A percentile compares a stretch with the other conserved stretches of the same genome.
These are phyloP conservation scores for Thumatha senex DNA, from an alignment of 2,888 invertebrate genomes.

Conservation along the genomic window DNA sequence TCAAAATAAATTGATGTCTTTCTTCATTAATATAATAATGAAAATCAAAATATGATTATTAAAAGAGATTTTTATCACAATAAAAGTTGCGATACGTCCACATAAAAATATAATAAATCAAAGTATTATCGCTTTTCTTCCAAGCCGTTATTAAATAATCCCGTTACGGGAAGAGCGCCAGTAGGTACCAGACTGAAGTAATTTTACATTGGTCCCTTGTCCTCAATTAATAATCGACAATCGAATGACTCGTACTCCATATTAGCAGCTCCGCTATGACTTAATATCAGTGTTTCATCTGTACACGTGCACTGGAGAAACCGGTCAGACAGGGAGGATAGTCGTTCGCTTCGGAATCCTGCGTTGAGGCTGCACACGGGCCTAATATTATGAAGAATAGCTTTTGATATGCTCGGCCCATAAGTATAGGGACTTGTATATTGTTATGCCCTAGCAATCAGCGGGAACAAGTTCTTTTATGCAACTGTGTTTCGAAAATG, in stretches of 20 bases:
- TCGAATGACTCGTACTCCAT: slow-evolving; percentile 28
- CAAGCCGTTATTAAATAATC: slow-evolving; percentile 41
- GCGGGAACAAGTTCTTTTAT: too few relatives aligned
- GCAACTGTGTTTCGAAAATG: too few relatives aligned
- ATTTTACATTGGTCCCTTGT: slow-evolving; percentile 33
- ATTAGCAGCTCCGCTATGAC: slow-evolving; percentile 16
- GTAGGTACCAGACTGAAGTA: too few relatives aligned
- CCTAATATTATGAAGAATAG: slow-evolving; percentile 27
- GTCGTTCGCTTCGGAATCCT: slow-evolving; percentile 40
- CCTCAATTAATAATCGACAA: slow-evolving; percentile 48
- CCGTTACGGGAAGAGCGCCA: slow-evolving; percentile 31
- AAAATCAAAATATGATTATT: too few relatives aligned
- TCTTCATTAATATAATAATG: too few relatives aligned
- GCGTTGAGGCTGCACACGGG: slow-evolving; percentile 31
- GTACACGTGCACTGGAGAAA: slow-evolving; percentile 48
- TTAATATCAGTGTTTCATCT: slow-evolving; percentile 25
- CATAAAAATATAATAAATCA: slow-evolving; percentile 5
- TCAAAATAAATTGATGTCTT: too few relatives aligned
- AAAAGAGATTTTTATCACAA: too few relatives aligned
- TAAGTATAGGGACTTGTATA: too few relatives aligned
- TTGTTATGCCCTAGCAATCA: too few relatives aligned
- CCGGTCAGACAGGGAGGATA: slow-evolving; percentile 44
- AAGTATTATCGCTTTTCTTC: slow-evolving; percentile 18
- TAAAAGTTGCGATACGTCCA: not conserved
- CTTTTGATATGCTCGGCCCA: too few relatives aligned